Evolutionary conservation across 2,797 vertebrate genomes (phyloP), one percentile per base, ranked within the genome.

Genomic region (Hypotaenidia philippensis): DNA sequence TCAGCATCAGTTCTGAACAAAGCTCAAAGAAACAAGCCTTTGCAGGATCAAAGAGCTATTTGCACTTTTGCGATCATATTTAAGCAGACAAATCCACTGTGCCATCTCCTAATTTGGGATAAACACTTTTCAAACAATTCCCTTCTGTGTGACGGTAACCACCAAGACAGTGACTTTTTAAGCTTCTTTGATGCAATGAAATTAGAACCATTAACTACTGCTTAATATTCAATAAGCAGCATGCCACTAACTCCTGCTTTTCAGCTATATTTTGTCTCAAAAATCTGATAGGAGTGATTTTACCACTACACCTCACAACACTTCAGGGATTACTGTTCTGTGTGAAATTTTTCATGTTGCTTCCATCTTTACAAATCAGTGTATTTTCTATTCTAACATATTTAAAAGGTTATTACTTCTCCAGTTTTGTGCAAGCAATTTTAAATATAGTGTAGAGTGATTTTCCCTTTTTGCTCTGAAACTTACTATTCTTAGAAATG

Each of bases 401-500:
- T 78, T 68, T 18, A 76, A 71, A 68, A 0, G 1, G 25, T 0
- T 25, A 47, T 40, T 75, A 49, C 63, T 59, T 45, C 10, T 36
- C 10, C 2, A 31, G 26, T 40, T 61, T 65, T 10, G 1, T 23
- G 1, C 3, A 53, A 53, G 3, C 7, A 16, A 7, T 13, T 77
- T 69, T 11, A 66, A 44, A 56, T 31, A 64, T 10, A 2, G 16
- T 11, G 2, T 2, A 25, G 5, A 44, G 26, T 7, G 13, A 69
- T 13, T 41, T 18, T 25, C 2, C 6, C 20, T 32, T 47, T 11
- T 41, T 60, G 4, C 16, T 41, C 45, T 25, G 6, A 71, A 45
- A 12, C 36, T 55, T 72, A 17, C 18, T 76, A 6, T 8, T 8
- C 21, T 31, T 66, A 38, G 7, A 76, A 78, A 71, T 27, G 3